Evolutionary conservation across 2,888 invertebrate genomes (phyloP).

Genomic region (Beris morrisii): DNA sequence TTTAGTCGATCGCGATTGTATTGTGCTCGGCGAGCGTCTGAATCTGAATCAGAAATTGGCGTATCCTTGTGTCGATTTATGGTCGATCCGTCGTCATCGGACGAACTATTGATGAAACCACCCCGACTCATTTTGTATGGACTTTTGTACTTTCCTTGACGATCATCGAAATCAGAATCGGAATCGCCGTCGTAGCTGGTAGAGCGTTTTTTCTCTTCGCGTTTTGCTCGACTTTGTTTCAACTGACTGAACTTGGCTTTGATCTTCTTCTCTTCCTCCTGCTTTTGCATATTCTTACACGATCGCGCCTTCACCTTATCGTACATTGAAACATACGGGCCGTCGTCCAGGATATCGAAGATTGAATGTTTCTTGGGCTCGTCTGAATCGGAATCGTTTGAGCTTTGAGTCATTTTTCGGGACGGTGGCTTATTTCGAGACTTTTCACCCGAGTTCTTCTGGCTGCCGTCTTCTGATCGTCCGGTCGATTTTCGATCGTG

Average conservation of each 20-base stretch:
- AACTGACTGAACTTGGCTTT: constrained; percentile 87
- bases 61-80: constrained; percentile 42
- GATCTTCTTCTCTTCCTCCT: constrained; percentile 86
- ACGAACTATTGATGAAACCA: constrained; percentile 59
- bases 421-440: constrained; percentile 43
- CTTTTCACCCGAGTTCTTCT: constrained; percentile 23
- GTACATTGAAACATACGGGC: constrained; percentile 95
- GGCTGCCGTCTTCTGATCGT: constrained; percentile 19
- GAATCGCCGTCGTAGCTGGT: constrained; percentile 88
- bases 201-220: constrained; percentile 86
- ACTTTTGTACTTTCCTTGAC: constrained; percentile 42
- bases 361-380: constrained; percentile 88
- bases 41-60: constrained; percentile 58
- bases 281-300: constrained; percentile 90
- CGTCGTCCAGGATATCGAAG: constrained; percentile 86
- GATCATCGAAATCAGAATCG: constrained; percentile 63
- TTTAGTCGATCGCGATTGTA: constrained; percentile 57
- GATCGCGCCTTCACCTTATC: constrained; percentile 94
- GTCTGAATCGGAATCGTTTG: constrained; percentile 74
- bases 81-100: constrained; percentile 60
- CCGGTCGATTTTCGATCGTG: constrained; percentile 44
- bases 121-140: constrained; percentile 38
- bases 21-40: constrained; percentile 57
- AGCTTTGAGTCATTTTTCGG: constrained; percentile 60
- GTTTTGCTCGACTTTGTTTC: constrained; percentile 83